Evolutionary conservation across 2,113 vertebrate species (phyloP).

Genomic region (Ibidorhyncha struthersii): DNA sequence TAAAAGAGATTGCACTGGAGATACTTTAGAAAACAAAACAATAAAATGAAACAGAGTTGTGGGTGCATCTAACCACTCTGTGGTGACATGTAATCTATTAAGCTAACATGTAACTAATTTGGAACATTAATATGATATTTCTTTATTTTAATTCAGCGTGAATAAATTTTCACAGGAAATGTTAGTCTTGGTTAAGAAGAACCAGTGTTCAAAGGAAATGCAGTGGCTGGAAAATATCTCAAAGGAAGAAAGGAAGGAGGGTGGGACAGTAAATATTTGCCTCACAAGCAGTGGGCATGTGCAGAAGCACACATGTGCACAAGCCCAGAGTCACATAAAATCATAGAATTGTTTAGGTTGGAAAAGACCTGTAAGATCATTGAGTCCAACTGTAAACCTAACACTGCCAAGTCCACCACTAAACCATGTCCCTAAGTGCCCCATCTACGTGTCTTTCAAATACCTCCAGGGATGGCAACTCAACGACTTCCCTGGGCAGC

Average conservation of each 20-base stretch:
- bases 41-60: not conserved
- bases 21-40: not conserved
- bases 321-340: not conserved
- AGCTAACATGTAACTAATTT: not conserved
- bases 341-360: not conserved
- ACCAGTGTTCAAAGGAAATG: not conserved
- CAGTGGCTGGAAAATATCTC: not conserved
- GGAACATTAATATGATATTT: not conserved
- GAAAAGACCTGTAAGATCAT: not conserved
- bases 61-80: not conserved
- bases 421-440: not conserved
- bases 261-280: not conserved
- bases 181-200: not conserved
- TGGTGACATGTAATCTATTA: not conserved
- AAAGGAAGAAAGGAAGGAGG: not conserved
- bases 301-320: not conserved
- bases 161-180: not conserved
- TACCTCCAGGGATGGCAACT: not conserved
- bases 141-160: not conserved
- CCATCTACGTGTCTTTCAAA: fast-evolving
- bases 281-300: not conserved
- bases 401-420: not conserved
- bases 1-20: not conserved
- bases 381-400: not conserved
- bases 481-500: not conserved